Evolutionary conservation across 2,888 invertebrate genomes (phyloP), one percentile per base, ranked within the genome.

Genomic region (Nomada hirtipes): DNA sequence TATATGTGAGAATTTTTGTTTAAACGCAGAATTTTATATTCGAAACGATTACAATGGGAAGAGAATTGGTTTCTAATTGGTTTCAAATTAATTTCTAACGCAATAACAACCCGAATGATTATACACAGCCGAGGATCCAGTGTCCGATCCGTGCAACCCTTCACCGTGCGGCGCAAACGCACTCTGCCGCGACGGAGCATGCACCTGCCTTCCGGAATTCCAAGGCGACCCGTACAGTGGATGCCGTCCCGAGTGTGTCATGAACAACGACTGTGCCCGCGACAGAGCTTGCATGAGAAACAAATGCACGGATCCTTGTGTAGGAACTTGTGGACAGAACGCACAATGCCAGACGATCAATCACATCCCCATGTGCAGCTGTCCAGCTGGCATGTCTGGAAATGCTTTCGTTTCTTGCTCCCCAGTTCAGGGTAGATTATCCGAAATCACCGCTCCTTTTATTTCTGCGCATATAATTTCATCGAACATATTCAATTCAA

Each of bases 121-220:
- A 0, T 50, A 26, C 13, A 50, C 44, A 83, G 83, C 64, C 18
- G 76, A 76, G 2, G 73, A 79, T 23, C 82, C 78, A 47, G 68
- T 36, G 86, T 84, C 76, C 15, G 97, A 98, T 92, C 97, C 97
- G 18, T 98, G 98, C 94, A 96, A 96, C 91, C 96, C 96, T 15
- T 95, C 96, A 15, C 96, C 97, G 4, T 96, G 96, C 88, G 96
- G 96, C 55, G 2, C 88, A 4, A 87, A 87, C 50, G 57, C 87
- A 13, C 59, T 76, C 88, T 96, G 96, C 65, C 94, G 95, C 55
- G 95, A 95, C 83, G 95, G 96, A 0, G 93, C 95, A 29, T 96
- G 96, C 90, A 94, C 95, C 7, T 97, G 97, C 91, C 92, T 96
- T 63, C 94, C 95, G 1, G 95, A 95, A 67, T 96, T 95, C 89